Base-by-base conservation (phyloP, 2,113 vertebrate species). In the Tylochromis polylepis region DNA sequence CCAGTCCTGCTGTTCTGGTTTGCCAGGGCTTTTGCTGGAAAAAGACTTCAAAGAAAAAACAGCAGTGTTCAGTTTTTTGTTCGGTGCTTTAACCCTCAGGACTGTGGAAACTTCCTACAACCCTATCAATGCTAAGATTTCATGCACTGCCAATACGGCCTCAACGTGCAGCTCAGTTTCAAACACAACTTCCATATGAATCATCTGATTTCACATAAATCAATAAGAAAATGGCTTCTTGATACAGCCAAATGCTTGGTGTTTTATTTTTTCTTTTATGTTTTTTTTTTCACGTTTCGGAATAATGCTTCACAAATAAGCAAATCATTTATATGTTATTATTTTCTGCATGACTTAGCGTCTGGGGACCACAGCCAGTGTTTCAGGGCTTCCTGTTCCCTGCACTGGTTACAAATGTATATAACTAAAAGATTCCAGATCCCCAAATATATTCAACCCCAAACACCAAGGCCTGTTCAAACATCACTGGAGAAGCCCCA, bases 11-110 rank as follows among this genome's bases (percentile, higher is more conserved):
- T 27, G 53, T 72, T 86, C 31, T 2, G 14, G 12, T 43, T 72
- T 22, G 27, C 8, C 15, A 1, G 24, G 24, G 58, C 11, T 83
- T 78, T 36, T 11, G 83, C 18, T 4, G 31, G 58, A 82, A 70
- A 65, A 67, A 49, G 49, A 82, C 82, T 59, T 36, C 14, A 56
- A 72, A 70, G 24, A 18, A 18, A 65, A 72, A 77, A 77, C 72
- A 77, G 46, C 46, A 34, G 46, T 77, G 46, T 77, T 77, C 20
- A 11, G 6, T 67, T 67, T 77, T 34, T 53, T 29, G 49, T 53
- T 77, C 1, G 18, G 20, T 12, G 29, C 3, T 79, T 92, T 83
- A 81, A 75, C 11, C 79, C 82, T 84, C 41, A 36, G 75, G 24
- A 81, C n/a, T 16, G n/a, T 87, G 60, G 55, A 62, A 79, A 82